Evolutionary conservation across 2,113 vertebrate species (phyloP), one percentile per base, ranked within the genome.

Genomic region (Morphnarchus princeps): DNA sequence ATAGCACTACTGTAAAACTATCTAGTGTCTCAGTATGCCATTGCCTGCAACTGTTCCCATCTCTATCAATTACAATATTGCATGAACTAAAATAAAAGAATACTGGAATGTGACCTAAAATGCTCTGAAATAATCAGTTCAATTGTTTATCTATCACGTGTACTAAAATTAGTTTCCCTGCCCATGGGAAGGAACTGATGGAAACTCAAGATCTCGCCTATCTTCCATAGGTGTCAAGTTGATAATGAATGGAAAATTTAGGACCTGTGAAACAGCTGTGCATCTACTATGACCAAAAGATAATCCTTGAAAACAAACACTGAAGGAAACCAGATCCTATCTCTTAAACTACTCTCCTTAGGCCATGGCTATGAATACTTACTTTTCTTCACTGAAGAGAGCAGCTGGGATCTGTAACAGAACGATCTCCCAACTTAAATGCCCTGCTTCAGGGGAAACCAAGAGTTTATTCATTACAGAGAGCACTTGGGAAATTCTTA

Each of bases 191-290:
- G 84, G 58, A 94, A 47, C 42, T 84, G 74, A 71, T 88, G 40
- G 91, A 81, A 89, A 90, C 50, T 89, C 42, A 93, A 57, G 66
- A 87, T 96, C 69, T 76, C 1, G 8, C 82, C 74, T 95, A 76
- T 95, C 89, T 93, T 91, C 82, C 47, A 32, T 52, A 82, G 55
- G 87, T 92, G 96, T 95, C 90, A 89, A 95, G 62, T 49, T 94
- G 95, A 97, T 97, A 96, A 96, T 1, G 79, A 96, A 93, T 57
- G 90, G 95, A 97, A 97, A 97, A 97, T 96, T 93, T 92, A 96
- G 89, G 90, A 96, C 82, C 63, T 52, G 24, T 10, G 22, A 90
- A 66, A 92, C 73, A 74, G 91, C 83, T 93, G 83, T 1, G 7
- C 82, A 95, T 94, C 84, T 57, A 57, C 36, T 80, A 54, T 29